Evolutionary conservation across 2,888 invertebrate genomes (phyloP).

Genomic region (Cheilosia vernalis): DNA sequence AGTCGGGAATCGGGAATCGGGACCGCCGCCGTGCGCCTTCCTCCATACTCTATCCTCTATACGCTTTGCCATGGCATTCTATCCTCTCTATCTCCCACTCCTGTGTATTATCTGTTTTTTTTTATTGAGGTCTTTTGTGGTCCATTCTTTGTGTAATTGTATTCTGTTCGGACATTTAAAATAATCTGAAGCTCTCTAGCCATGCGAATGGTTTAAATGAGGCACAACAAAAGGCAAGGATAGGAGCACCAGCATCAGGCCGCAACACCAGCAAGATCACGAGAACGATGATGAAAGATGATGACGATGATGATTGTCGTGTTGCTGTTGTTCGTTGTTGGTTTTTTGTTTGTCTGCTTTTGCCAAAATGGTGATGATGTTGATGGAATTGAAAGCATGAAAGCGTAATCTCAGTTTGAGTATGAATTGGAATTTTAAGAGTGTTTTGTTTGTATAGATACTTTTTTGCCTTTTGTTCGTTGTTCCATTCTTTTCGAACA

Average conservation of each 20-base stretch:
- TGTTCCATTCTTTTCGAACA: constrained; percentile 38
- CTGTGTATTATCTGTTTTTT: constrained; percentile 23
- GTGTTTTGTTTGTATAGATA: constrained; percentile 53
- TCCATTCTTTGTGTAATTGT: constrained; percentile 60
- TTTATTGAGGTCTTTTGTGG: constrained; percentile 63
- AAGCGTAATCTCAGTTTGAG: constrained; percentile 57
- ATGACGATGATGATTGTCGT: constrained; percentile 30
- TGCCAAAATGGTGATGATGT: constrained; percentile 47
- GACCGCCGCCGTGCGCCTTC: neutral
- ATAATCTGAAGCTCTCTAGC: constrained; percentile 56
- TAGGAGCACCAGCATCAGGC: constrained; percentile 11
- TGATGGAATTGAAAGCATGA: constrained; percentile 55
- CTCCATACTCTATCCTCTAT: too few species aligned
- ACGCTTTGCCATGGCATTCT: neutral
- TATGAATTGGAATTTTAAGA: constrained; percentile 61
- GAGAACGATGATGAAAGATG: constrained; percentile 49
- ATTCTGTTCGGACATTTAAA: constrained; percentile 62
- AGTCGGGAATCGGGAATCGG: constrained; percentile 4
- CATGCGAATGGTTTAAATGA: constrained; percentile 52
- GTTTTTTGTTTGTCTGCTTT: constrained; percentile 23
- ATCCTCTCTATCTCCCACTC: constrained; percentile 11
- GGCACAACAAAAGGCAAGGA: constrained; percentile 24
- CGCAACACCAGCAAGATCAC: constrained; percentile 35
- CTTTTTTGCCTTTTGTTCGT: constrained; percentile 17
- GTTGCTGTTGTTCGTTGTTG: constrained; percentile 13